These are phyloP conservation scores for Helicoverpa assulta DNA, from an alignment of 2,888 invertebrate genomes.

Conservation along the genomic window DNA sequence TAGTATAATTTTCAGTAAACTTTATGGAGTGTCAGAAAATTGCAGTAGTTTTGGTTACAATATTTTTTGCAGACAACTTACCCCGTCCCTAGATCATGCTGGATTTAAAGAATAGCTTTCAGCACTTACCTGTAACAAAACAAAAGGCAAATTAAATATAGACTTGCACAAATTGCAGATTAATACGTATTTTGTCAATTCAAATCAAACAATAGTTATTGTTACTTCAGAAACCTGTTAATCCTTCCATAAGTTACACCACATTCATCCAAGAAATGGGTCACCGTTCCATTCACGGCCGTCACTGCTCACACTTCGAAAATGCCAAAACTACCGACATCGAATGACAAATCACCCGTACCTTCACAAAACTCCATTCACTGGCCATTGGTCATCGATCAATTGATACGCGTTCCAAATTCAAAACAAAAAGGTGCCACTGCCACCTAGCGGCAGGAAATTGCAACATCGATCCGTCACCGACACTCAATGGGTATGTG, in stretches of 20 bases:
- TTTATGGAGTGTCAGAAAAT: too few species aligned
- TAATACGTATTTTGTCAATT: too few species aligned
- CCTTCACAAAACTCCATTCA: slow-evolving; percentile 17
- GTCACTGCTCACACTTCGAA: too few species aligned
- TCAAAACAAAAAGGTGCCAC: slow-evolving; percentile 50
- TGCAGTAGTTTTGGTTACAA: too few species aligned
- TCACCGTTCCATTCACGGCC: background rate
- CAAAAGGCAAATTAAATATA: background rate
- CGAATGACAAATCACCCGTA: slow-evolving; percentile 31
- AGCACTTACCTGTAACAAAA: slow-evolving; percentile 52
- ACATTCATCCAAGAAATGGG: background rate
- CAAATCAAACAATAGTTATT: too few species aligned
- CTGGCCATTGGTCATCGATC: slow-evolving; percentile 43
- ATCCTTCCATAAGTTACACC: too few species aligned
- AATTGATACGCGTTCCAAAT: slow-evolving; percentile 53
- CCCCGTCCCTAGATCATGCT: too few species aligned
- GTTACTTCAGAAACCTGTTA: too few species aligned
- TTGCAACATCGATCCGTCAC: slow-evolving; percentile 63
- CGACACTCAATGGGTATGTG: slow-evolving; percentile 39
- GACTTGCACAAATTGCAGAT: too few species aligned
- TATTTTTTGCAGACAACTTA: too few species aligned
- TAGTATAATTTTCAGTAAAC: too few species aligned
- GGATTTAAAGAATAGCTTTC: background rate
- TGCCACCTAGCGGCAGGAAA: slow-evolving; percentile 61
- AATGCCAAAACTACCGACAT: background rate